Evolutionary conservation across 2,113 vertebrate species (phyloP).

Genomic region (Gracilinanus agilis): DNA sequence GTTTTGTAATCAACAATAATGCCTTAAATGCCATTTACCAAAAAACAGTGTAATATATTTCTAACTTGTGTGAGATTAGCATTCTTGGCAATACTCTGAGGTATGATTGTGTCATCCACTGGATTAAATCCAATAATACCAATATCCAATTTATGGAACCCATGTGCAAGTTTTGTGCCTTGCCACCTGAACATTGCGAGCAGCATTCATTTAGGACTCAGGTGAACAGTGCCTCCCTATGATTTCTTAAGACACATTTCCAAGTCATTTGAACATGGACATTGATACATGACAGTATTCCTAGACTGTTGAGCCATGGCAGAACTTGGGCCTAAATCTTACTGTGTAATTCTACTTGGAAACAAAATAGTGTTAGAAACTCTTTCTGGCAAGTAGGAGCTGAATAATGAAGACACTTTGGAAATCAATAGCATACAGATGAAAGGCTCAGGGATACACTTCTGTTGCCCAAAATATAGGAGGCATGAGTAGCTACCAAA

Average conservation of each 20-base stretch:
- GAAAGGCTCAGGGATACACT: constrained; percentile 95
- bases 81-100: constrained; percentile 96
- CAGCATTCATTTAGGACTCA: constrained; percentile 90
- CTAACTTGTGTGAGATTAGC: constrained; percentile 95
- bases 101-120: constrained; percentile 96
- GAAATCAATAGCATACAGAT: constrained; percentile 91
- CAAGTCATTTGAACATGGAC: constrained; percentile 92
- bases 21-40: constrained; percentile 94
- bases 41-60: constrained; percentile 93
- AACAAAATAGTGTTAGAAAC: constrained; percentile 92
- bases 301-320: constrained; percentile 97
- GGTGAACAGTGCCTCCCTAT: constrained; percentile 94
- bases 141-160: constrained; percentile 98
- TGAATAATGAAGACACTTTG: constrained; percentile 92
- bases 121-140: constrained; percentile 96
- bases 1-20: constrained; percentile 91
- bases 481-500: constrained; percentile 92
- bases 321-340: constrained; percentile 96
- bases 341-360: constrained; percentile 97
- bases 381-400: constrained; percentile 91
- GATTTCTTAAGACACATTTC: constrained; percentile 94
- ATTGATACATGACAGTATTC: constrained; percentile 88
- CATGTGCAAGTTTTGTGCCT: constrained; percentile 94
- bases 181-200: constrained; percentile 91
- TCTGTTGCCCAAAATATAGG: constrained; percentile 96